Evolutionary conservation across 2,797 vertebrate genomes (phyloP).

Genomic region (Naso thynnoides): DNA sequence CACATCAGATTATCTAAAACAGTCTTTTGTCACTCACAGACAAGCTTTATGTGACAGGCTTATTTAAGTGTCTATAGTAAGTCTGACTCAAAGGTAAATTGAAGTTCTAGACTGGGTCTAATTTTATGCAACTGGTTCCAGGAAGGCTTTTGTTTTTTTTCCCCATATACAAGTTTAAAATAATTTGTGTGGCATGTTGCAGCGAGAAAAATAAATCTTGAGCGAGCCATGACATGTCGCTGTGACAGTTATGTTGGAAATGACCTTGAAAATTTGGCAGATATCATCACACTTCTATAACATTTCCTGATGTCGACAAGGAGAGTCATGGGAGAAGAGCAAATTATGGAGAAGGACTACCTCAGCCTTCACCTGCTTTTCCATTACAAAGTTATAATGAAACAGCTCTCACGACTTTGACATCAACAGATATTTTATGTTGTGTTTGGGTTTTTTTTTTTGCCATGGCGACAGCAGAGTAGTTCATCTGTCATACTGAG

Average conservation of each 20-base stretch:
- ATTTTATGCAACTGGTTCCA: too few species aligned
- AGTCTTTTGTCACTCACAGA: too few species aligned
- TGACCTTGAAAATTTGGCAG: constrained; percentile 32
- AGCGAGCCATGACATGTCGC: neutral
- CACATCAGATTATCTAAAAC: too few species aligned
- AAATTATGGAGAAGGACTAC: constrained; percentile 25
- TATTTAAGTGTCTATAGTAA: too few species aligned
- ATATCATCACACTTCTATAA: constrained; percentile 22
- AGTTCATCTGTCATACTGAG: constrained; percentile 41
- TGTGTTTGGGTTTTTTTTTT: too few species aligned
- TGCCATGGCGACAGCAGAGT: constrained; percentile 29
- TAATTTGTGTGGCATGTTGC: constrained; percentile 16
- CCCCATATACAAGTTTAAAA: constrained; percentile 24
- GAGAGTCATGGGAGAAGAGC: constrained; percentile 22
- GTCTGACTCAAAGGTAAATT: too few species aligned
- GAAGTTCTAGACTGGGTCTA: too few species aligned
- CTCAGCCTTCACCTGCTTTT: constrained; percentile 16
- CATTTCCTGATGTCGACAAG: constrained; percentile 15
- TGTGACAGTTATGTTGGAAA: neutral
- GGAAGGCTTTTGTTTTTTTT: too few species aligned
- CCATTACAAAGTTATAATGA: constrained; percentile 27
- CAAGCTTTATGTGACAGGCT: too few species aligned
- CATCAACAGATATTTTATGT: constrained; percentile 34
- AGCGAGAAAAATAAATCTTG: constrained; percentile 26
- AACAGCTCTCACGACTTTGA: constrained; percentile 13